phyloP scores from a whole-genome alignment of 2,113 vertebrate species.

The Potamarius usumacintae region DNA sequence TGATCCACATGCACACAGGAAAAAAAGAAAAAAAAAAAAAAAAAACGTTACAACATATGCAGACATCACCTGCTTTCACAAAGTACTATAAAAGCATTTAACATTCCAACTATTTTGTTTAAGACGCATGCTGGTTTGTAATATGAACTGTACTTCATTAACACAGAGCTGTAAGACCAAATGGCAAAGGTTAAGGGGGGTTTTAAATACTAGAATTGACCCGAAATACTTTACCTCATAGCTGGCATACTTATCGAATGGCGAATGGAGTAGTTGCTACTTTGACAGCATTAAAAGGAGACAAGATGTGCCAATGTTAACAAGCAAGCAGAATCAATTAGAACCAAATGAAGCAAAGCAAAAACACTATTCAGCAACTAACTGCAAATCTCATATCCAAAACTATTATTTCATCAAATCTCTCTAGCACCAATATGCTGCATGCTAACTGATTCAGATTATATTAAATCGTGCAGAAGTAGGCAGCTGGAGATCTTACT shows the following conservation, averaged over 20 bases:
- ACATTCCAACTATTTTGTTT: background rate
- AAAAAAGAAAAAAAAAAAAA: too few species aligned
- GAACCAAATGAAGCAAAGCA: slow-evolving; percentile 35
- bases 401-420: background rate
- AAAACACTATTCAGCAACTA: background rate
- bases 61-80: background rate
- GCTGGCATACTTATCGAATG: slow-evolving; percentile 99
- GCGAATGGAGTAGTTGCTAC: slow-evolving; percentile 96
- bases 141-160: background rate
- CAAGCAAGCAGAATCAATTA: slow-evolving; percentile 42
- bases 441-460: background rate
- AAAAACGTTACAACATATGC: background rate
- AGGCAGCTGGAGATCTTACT: background rate
- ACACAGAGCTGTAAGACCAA: background rate
- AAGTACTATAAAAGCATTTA: background rate
- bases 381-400: background rate
- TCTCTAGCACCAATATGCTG: background rate
- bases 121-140: background rate
- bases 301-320: slow-evolving; percentile 77
- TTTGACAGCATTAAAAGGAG: slow-evolving; percentile 80
- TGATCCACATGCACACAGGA: slow-evolving; percentile 3
- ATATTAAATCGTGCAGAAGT: slow-evolving; percentile 2
- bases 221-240: slow-evolving; percentile 90
- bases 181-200: background rate
- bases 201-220: background rate